Conservation (phyloP, 2,888 invertebrate genomes). For the Ecdyonurus torrentis region DNA sequence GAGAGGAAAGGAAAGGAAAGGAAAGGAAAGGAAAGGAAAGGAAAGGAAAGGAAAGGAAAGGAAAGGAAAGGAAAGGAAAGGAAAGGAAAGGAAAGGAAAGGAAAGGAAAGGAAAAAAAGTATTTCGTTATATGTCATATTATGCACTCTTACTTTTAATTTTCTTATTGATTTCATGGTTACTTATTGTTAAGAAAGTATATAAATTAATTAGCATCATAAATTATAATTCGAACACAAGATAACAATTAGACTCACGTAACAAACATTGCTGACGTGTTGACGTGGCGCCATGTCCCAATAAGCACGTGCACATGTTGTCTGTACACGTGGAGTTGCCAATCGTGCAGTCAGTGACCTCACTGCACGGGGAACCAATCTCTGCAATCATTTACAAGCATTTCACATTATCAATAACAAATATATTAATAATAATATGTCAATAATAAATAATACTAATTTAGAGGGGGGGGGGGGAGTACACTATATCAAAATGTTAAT, state of each 20-base stretch:
- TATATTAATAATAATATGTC: too few species aligned
- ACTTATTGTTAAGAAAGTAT: neutral
- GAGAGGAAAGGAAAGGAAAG: neutral
- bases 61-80: too few species aligned
- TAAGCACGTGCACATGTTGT: neutral
- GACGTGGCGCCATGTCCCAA: neutral
- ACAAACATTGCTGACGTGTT: neutral
- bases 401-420: too few species aligned
- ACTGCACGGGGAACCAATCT: neutral
- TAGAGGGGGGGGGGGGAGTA: too few species aligned
- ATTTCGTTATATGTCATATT: constrained; percentile 14
- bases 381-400: neutral
- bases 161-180: neutral
- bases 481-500: too few species aligned
- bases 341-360: neutral
- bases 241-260: neutral
- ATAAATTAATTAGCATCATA: neutral
- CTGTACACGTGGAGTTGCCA: neutral
- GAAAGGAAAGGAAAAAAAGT: constrained; percentile 21
- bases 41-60: too few species aligned
- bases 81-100: too few species aligned
- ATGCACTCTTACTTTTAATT: neutral
- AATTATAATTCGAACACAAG: too few species aligned
- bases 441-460: too few species aligned
- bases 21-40: neutral